These are phyloP conservation scores for Globia sparganii DNA, from an alignment of 2,888 invertebrate species.

Conservation along the genomic window DNA sequence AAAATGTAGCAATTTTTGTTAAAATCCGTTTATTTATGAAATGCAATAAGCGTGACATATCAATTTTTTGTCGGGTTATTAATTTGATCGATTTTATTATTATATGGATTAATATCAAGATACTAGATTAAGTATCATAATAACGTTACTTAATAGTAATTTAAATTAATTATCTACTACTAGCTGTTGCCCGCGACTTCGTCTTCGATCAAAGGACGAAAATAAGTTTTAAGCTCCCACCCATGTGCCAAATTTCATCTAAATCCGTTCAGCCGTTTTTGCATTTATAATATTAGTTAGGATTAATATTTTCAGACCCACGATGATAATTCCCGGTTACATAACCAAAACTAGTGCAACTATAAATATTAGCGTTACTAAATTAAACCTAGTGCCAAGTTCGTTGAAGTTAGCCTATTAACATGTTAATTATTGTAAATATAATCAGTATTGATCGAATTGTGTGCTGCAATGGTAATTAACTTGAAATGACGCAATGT, in stretches of 20 bases:
- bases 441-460: slow-evolving; percentile 62
- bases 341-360: slow-evolving; percentile 16
- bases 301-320: slow-evolving; percentile 4
- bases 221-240: too few relatives aligned
- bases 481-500: slow-evolving; percentile 48
- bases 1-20: slow-evolving; percentile 7
- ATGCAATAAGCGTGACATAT: slow-evolving; percentile 18
- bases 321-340: slow-evolving; percentile 2
- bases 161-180: not conserved
- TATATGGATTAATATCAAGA: not conserved
- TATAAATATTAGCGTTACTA: slow-evolving; percentile 16
- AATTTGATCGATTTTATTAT: slow-evolving; percentile 19
- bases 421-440: slow-evolving; percentile 58
- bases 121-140: not conserved
- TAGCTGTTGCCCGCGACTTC: not conserved
- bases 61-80: slow-evolving; percentile 10
- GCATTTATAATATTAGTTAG: not conserved
- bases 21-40: slow-evolving; percentile 23
- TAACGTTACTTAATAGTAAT: not conserved
- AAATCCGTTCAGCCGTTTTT: not conserved
- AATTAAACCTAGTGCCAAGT: slow-evolving; percentile 31
- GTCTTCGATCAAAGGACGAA: not conserved
- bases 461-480: slow-evolving; percentile 54
- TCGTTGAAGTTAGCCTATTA: slow-evolving; percentile 25
- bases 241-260: not conserved